Base-by-base conservation (phyloP, 2,888 invertebrate species). In the Diogma glabrata region DNA sequence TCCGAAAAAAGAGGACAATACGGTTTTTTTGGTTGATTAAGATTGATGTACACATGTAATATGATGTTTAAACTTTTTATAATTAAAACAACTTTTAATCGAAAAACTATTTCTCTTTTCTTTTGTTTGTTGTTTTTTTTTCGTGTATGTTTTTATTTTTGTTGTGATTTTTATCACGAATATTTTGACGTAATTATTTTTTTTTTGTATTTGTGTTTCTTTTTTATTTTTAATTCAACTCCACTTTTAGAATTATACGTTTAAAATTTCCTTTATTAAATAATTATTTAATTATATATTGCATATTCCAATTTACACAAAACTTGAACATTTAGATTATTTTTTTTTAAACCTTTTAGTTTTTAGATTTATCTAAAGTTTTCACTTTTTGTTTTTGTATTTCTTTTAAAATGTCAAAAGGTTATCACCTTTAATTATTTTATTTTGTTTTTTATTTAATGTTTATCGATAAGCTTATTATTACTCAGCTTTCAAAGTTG, bases 1-100 rank as follows among this genome's bases (percentile, higher is more conserved):
- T 56, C 52, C 56, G 55, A 54, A 51, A 57, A 52, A 57, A 57
- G 50, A 54, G 43, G 48, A 55, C 52, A 54, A 56, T 53, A 54
- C 55, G 52, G 53, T 51, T 56, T 56, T 50, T 51, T 17, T 40
- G 50, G 52, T 54, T 52, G 17, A 45, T 51, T 30, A 51, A 51
- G 49, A 49, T 50, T 54, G 51, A 51, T 52, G 46, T 53, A 53
- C 56, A 56, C 56, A 56, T 56, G 54, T 52, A 56, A 56, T 51
- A 54, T 45, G 47, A 30, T 49, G 26, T 19, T 38, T 49, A 26
- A 28, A 28, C 16, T 47, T 47, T 28, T 45, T 14, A 45, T 17
- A 38, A 24, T 40, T 30, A 22, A 50, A 36, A 22, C n/a, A 43
- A 43, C n/a, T 12, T 36, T 36, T 36, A 36, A 10, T 22, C n/a